These are phyloP conservation scores for Atta texana DNA, from an alignment of 1,140 invertebrate species.

Conservation along the genomic window DNA sequence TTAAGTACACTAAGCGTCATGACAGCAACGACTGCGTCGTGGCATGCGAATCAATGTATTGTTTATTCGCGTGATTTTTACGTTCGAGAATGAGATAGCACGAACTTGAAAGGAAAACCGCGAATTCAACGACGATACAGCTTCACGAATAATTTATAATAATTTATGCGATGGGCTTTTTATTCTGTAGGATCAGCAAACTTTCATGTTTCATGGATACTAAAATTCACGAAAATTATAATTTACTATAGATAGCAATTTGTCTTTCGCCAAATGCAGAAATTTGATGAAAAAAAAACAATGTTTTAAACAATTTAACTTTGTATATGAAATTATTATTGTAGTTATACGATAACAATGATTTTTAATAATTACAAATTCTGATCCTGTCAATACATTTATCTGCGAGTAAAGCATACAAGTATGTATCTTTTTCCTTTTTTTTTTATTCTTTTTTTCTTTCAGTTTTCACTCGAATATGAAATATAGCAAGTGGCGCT, in stretches of 20 bases:
- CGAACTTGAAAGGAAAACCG: background rate
- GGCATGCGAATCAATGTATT: background rate
- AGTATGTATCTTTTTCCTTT: conserved; percentile 8
- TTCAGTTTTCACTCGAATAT: background rate
- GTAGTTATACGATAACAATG: background rate
- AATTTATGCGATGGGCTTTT: background rate
- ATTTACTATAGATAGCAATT: background rate
- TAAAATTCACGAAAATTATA: background rate
- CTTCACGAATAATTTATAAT: conserved; percentile 31
- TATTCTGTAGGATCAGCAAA: background rate
- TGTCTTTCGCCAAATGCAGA: conserved; percentile 2
- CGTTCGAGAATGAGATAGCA: background rate
- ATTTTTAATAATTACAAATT: conserved; percentile 1
- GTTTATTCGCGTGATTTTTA: conserved; percentile 10
- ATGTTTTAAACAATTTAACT: conserved; percentile 7
- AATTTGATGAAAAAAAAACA: background rate
- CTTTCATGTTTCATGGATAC: background rate
- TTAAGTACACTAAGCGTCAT: conserved; percentile 36
- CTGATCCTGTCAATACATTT: conserved; percentile 2
- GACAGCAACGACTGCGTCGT: background rate
- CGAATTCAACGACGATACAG: background rate
- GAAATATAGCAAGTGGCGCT: conserved; percentile 23
- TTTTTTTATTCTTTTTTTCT: background rate
- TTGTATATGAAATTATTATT: conserved; percentile 1
- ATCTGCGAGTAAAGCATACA: conserved; percentile 12